phyloP scores from a whole-genome alignment of 2,797 vertebrate species.

The Cirrhinus molitorella region DNA sequence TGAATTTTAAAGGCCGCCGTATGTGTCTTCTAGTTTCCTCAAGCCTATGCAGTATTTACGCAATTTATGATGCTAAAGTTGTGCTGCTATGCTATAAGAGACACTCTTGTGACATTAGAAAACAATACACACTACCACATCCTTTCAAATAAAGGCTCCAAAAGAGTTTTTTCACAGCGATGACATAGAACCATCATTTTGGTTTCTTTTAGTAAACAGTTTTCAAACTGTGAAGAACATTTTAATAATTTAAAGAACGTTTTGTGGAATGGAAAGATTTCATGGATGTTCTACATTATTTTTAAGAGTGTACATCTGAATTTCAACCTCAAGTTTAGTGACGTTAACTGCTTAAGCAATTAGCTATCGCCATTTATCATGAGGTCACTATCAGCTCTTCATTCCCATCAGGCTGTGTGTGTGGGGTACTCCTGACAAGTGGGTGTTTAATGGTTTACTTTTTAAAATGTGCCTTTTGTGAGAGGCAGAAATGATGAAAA shows the following conservation, averaged over 20 bases:
- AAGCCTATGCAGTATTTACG: neutral
- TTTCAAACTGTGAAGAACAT: too few species aligned
- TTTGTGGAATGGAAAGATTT: neutral
- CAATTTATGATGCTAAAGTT: neutral
- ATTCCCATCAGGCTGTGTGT: neutral
- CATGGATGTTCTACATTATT: neutral
- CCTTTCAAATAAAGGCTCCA: neutral
- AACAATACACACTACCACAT: neutral
- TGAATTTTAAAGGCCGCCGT: neutral
- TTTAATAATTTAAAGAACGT: neutral
- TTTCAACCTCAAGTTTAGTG: neutral
- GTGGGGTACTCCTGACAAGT: constrained; percentile 4
- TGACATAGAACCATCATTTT: too few species aligned
- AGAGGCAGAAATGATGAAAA: constrained; percentile 61
- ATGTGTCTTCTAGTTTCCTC: neutral
- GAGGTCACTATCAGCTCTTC: constrained; percentile 12
- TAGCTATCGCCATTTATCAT: neutral
- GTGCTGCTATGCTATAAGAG: neutral
- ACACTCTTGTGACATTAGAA: neutral
- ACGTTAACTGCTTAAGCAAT: constrained; percentile 9
- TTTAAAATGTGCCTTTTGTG: constrained; percentile 56
- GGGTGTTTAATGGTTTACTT: constrained; percentile 60
- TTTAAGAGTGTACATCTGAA: too few species aligned
- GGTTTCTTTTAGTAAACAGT: too few species aligned
- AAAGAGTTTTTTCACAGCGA: neutral